Conservation (phyloP, 2,113 vertebrate species). For the Grantiella picta region DNA sequence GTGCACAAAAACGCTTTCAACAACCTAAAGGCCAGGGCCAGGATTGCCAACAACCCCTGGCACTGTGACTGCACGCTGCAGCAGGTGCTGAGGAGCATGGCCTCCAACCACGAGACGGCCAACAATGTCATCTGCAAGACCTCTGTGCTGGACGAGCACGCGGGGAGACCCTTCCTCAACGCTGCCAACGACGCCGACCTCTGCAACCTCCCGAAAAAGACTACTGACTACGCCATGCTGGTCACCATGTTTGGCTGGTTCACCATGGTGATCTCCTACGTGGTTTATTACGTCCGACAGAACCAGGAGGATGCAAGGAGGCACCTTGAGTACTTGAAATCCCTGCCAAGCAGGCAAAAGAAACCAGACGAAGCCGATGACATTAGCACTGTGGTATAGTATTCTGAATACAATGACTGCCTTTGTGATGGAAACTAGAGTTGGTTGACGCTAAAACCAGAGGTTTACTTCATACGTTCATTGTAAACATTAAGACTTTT, state of each 20-base stretch:
- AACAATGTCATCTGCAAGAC: constrained; percentile 93
- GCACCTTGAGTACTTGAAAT: constrained; percentile 99
- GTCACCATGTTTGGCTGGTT: constrained; percentile 99
- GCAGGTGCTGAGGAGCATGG: constrained; percentile 93
- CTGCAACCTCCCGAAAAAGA: constrained; percentile 95
- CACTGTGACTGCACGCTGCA: constrained; percentile 97
- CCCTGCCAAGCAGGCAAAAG: constrained; percentile 97
- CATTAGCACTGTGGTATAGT: constrained; percentile 96
- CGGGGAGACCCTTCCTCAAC: constrained; percentile 89
- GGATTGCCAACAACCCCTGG: constrained; percentile 96
- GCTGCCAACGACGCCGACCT: constrained; percentile 88
- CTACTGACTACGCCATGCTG: constrained; percentile 97
- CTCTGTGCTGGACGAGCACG: constrained; percentile 86
- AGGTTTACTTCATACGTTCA: constrained; percentile 66
- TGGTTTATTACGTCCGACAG: constrained; percentile 97
- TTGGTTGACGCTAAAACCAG: constrained; percentile 40
- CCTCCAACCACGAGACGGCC: constrained; percentile 90
- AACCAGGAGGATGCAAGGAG: constrained; percentile 97
- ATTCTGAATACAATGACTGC: constrained; percentile 12
- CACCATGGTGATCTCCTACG: constrained; percentile 98
- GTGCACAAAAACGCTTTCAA: constrained; percentile 96
- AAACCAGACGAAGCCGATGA: constrained; percentile 94
- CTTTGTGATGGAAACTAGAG: background rate
- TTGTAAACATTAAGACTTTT: constrained; percentile 74
- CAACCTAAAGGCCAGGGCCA: constrained; percentile 88